phyloP scores from a whole-genome alignment of 2,797 vertebrate species.

The Pyrocephalus nanus region DNA sequence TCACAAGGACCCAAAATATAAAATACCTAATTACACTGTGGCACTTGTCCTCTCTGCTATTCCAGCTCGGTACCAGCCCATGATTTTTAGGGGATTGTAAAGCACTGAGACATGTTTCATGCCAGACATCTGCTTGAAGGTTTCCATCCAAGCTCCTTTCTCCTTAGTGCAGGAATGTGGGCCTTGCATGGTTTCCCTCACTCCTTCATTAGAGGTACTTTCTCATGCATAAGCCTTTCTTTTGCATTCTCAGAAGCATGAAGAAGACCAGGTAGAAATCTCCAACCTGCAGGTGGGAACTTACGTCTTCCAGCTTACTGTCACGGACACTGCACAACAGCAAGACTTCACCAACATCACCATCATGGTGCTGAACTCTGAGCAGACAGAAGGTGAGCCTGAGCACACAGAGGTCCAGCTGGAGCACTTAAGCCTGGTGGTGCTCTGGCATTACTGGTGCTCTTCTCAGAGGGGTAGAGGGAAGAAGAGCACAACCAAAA shows the following conservation, averaged over 20 bases:
- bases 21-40: neutral
- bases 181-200: neutral
- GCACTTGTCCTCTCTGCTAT: neutral
- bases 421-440: neutral
- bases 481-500: neutral
- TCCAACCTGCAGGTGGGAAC: conserved; percentile 87
- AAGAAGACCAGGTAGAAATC: conserved; percentile 77
- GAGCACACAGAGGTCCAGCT: neutral
- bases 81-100: neutral
- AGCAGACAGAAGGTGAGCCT: conserved; percentile 86
- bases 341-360: conserved; percentile 80
- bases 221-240: neutral
- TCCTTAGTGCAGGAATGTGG: neutral
- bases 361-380: conserved; percentile 85
- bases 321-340: conserved; percentile 76
- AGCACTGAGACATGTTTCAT: neutral
- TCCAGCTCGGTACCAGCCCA: neutral
- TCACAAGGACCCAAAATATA: neutral
- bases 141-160: neutral
- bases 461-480: neutral
- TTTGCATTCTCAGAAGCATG: conserved; percentile 72
- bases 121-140: neutral
- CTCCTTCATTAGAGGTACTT: neutral
- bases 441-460: neutral
- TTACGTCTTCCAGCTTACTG: conserved; percentile 88